Conservation (phyloP, 2,797 vertebrate species). For the Prionace glauca region DNA sequence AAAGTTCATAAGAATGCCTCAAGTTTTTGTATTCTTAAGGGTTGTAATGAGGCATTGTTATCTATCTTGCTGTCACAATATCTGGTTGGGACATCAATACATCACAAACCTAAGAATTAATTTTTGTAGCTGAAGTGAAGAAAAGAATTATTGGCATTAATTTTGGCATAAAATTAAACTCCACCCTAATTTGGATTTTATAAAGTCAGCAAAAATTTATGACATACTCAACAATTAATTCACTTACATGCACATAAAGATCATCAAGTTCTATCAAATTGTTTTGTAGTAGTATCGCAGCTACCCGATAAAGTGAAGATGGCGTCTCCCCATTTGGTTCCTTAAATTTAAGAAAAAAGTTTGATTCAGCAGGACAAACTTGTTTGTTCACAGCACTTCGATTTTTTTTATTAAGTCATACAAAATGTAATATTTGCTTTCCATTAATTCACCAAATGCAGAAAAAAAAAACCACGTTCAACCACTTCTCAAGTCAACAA, state of each 20-base stretch:
- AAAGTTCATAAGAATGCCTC: too few relatives aligned
- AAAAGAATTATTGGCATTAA: background rate
- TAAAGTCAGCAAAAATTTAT: background rate
- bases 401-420: background rate
- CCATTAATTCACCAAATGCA: background rate
- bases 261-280: constrained; percentile 94
- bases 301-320: constrained; percentile 88
- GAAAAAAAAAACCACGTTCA: background rate
- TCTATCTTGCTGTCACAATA: background rate
- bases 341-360: constrained; percentile 55
- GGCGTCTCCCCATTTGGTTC: constrained; percentile 96
- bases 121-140: background rate
- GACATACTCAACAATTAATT: background rate
- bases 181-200: background rate
- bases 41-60: background rate
- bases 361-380: background rate
- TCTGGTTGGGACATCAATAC: background rate
- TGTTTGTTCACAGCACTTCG: background rate
- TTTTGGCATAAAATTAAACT: constrained; percentile 36
- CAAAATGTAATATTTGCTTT: background rate
- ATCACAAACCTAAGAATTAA: background rate
- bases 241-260: constrained; percentile 92
- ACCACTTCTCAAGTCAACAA: background rate
- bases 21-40: background rate
- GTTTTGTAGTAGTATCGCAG: constrained; percentile 89